Evolutionary conservation across 2,797 vertebrate genomes (phyloP).

Genomic region (Todus mexicanus): DNA sequence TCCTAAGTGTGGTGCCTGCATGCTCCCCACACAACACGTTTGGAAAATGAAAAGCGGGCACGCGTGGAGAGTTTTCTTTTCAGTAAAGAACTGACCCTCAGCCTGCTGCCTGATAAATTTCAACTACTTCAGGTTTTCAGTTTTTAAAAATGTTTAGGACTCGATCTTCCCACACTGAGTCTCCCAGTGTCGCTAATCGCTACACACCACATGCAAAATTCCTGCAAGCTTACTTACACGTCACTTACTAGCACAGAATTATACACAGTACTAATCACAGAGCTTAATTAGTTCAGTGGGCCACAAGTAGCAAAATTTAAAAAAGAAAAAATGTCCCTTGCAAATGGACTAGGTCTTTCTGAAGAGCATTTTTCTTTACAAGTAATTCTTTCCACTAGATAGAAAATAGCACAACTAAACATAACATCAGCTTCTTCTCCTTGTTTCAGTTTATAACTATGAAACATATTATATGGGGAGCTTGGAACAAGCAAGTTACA

Average conservation of each 20-base stretch:
- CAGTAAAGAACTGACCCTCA: neutral
- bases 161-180: neutral
- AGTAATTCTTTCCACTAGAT: neutral
- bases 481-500: neutral
- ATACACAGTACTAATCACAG: fast-evolving
- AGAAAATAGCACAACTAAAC: neutral
- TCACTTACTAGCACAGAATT: neutral
- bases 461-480: neutral
- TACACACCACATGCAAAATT: neutral
- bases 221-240: neutral
- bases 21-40: fast-evolving
- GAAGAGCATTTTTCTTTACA: neutral
- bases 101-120: neutral
- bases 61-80: neutral
- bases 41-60: neutral
- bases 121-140: neutral
- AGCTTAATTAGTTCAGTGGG: neutral
- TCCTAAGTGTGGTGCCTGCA: neutral
- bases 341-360: neutral
- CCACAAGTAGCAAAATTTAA: neutral
- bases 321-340: neutral
- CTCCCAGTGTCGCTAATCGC: neutral
- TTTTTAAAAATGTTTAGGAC: neutral
- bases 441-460: neutral
- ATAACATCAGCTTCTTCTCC: neutral